Conservation (phyloP, 1,140 invertebrate genomes). For the Coenobita brevimanus region DNA sequence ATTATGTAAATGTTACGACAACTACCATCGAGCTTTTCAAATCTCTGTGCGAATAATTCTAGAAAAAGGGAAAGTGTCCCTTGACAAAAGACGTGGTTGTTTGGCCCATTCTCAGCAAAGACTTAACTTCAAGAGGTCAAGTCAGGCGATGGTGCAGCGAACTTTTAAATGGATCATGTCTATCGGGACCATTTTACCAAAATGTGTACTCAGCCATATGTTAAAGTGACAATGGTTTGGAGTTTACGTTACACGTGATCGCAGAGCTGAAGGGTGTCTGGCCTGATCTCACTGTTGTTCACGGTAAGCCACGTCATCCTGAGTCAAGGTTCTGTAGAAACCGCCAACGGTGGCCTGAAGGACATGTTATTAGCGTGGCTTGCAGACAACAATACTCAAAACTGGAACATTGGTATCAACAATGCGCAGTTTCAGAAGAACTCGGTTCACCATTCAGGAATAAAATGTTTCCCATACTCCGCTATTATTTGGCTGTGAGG, state of each 20-base stretch:
- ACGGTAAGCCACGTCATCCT: constrained; percentile 35
- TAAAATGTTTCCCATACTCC: too few species aligned
- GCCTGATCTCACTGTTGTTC: constrained; percentile 10
- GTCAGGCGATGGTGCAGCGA: constrained; percentile 18
- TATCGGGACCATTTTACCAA: constrained; percentile 32
- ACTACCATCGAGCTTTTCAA: too few species aligned
- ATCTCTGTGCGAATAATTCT: too few species aligned
- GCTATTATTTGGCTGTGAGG: too few species aligned
- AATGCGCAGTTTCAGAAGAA: too few species aligned
- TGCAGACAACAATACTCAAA: constrained; percentile 39
- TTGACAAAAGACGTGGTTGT: too few species aligned
- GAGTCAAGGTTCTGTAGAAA: not conserved
- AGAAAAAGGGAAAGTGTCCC: too few species aligned
- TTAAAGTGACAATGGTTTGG: constrained; percentile 26
- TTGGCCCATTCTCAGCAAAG: constrained; percentile 40
- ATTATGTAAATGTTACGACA: too few species aligned
- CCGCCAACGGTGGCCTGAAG: not conserved
- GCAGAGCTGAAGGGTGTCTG: constrained; percentile 31
- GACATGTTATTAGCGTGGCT: constrained; percentile 29
- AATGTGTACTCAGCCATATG: constrained; percentile 15
- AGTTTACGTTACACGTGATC: constrained; percentile 17
- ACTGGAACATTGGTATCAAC: too few species aligned
- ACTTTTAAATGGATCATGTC: constrained; percentile 43
- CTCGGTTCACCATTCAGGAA: too few species aligned
- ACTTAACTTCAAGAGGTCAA: constrained; percentile 31